A percentile compares a stretch with the other conserved stretches of the same genome.
Evolutionary conservation across 2,797 vertebrate species (phyloP).

Genomic region (Myotis findleyi): DNA sequence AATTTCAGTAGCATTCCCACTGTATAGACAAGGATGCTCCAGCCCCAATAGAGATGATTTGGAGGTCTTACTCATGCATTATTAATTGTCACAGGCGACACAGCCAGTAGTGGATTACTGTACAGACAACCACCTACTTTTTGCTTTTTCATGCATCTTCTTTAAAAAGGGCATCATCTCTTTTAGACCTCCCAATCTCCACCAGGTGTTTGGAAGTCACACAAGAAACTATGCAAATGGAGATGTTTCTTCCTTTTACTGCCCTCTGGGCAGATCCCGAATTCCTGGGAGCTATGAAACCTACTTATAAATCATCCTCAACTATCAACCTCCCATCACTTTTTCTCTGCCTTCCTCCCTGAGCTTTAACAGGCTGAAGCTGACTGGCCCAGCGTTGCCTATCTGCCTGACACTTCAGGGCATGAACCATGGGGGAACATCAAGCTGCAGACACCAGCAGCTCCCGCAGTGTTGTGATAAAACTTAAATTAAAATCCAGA

Average conservation of each 20-base stretch:
- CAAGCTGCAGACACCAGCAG: constrained; percentile 55
- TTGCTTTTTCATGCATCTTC: not conserved
- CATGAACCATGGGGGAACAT: constrained; percentile 63
- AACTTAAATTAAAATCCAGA: constrained; percentile 70
- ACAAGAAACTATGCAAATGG: constrained; percentile 33
- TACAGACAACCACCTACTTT: not conserved
- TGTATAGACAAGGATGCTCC: not conserved
- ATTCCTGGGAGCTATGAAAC: not conserved
- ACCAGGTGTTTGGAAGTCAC: constrained; percentile 44
- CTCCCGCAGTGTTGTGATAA: constrained; percentile 55
- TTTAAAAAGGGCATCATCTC: not conserved
- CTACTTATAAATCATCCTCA: constrained; percentile 55
- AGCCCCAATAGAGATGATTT: not conserved
- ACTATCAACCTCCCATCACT: not conserved
- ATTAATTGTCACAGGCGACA: not conserved
- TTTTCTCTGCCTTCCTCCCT: constrained; percentile 26
- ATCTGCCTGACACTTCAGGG: constrained; percentile 55
- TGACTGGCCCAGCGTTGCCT: constrained; percentile 28
- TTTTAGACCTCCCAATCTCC: not conserved
- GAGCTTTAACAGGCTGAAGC: constrained; percentile 53
- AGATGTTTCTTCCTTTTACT: constrained; percentile 47
- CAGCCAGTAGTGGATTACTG: not conserved
- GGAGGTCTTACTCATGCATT: not conserved
- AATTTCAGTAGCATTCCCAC: not conserved
- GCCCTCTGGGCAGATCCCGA: not conserved